Evolutionary conservation across 2,797 vertebrate species (phyloP), one percentile per base, ranked within the genome.

Genomic region (Setipinna tenuifilis): DNA sequence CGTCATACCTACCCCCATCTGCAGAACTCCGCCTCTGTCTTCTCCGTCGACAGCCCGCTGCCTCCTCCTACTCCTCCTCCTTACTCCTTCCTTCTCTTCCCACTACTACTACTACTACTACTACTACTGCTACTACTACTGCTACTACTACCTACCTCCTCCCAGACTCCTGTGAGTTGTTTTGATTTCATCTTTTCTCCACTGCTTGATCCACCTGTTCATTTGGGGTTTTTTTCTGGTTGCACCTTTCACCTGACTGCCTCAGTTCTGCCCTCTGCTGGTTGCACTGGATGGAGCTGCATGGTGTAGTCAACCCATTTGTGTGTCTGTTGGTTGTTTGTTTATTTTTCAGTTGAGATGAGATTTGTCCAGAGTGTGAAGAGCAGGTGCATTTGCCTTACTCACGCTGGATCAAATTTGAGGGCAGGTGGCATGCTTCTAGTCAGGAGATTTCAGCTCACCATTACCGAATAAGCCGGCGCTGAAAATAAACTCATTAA

Each of bases 111-210:
- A 65, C 62, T 75, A 68, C 62, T 68, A 68, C 58, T 59, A 4
- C 62, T 71, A 71, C 65, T 71, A 35, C 65, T 71, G 16, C 65
- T 71, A 5, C 65, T 71, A 44, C 71, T 78, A 44, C 71, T 78
- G 35, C 71, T 88, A 85, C 88, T 86, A 35, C 59, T 41, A 28
- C 50, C 28, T 25, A 17, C 85, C 83, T 88, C 87, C 87, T 89
- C 85, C 87, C 87, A 89, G 88, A 88, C 87, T 89, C 80, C 78
- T 82, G 90, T 91, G 88, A 91, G 90, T 91, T 83, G 82, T 84
- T 48, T 7, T 87, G 83, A 6, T 68, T 35, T 65, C 58, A 82
- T 54, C 54, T 50, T 35, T 85, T 31, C 31, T 57, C 0, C 75
- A 23, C 46, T 46, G 25, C 57, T 61, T 23, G n/a, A 61, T 28